Evolutionary conservation across 2,113 vertebrate genomes (phyloP), one percentile per base, ranked within the genome.

Genomic region (Miniopterus natalensis): DNA sequence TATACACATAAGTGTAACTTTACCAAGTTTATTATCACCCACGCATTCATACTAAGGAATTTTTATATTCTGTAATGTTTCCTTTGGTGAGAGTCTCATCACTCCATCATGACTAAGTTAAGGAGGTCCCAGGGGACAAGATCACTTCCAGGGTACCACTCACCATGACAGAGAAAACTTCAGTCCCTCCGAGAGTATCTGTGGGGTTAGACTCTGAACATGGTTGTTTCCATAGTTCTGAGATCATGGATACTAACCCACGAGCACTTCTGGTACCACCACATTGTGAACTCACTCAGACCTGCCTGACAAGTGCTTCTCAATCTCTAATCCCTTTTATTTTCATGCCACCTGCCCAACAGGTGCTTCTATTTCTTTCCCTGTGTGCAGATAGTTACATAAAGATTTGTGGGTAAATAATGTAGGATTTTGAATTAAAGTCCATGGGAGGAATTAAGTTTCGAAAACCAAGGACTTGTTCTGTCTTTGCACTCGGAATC

Each of bases 371-470:
- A 4, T 20, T 66, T 73, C 31, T 92, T 90, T 70, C n/a, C 36
- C 36, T 36, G 23, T n/a, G 3, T 40, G 27, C 27, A 59, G 31
- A 45, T 8, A 47, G 42, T 77, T 27, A 61, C 65, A 25, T 70
- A 66, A 92, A 79, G 45, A 49, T 84, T 87, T 81, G 17, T 80
- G 17, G 29, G 7, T 89, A 96, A 57, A 49, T 84, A 83, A 57
- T 59, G 17, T 65, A 17, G n/a, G 57, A 27, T 84, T 94, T 93
- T 87, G 57, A 86, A 45, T 42, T 73, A 88, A 96, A 87, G 27
- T 57, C 36, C 70, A 92, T 27, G 80, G 21, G 79, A 51, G 83
- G 55, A 68, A 93, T 83, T 78, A 88, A 45, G 15, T 51, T 65
- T 70, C 75, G 40, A 91, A 93, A 94, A 92, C 20, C 18, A 78